Conservation (phyloP, 2,888 invertebrate genomes). For the Cistogaster globosa region DNA sequence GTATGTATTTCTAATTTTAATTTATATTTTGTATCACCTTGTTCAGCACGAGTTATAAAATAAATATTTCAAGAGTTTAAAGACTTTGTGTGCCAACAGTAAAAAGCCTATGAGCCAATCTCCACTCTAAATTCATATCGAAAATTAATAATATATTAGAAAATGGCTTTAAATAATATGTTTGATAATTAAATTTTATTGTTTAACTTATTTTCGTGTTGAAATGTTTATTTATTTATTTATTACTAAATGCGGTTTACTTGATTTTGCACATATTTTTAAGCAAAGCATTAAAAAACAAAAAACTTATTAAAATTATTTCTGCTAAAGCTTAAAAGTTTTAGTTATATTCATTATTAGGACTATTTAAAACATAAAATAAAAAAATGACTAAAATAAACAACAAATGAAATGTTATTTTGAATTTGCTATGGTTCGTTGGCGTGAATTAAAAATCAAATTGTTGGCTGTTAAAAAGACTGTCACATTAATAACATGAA, state of each 20-base stretch:
- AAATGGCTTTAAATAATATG: slow-evolving; percentile 12
- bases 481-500: slow-evolving; percentile 64
- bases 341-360: slow-evolving; percentile 22
- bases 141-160: slow-evolving; percentile 48
- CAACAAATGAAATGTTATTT: slow-evolving; percentile 45
- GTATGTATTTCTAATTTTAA: neutral
- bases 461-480: slow-evolving; percentile 58
- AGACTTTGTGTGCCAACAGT: slow-evolving; percentile 3
- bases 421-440: slow-evolving; percentile 43
- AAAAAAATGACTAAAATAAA: neutral
- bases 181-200: slow-evolving; percentile 19
- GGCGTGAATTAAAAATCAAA: slow-evolving; percentile 64
- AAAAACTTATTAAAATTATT: neutral
- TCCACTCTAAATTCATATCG: neutral
- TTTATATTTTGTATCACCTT: slow-evolving; percentile 54
- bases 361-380: neutral
- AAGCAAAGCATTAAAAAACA: neutral
- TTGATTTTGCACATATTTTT: slow-evolving; percentile 12
- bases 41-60: slow-evolving; percentile 31
- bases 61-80: slow-evolving; percentile 57
- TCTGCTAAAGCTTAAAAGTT: slow-evolving; percentile 14
- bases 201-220: slow-evolving; percentile 31
- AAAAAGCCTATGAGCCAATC: slow-evolving; percentile 13
- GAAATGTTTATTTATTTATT: slow-evolving; percentile 11
- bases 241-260: slow-evolving; percentile 39